Evolutionary conservation across 2,888 invertebrate species (phyloP), one percentile per base, ranked within the genome.

Genomic region (Cheilosia grossa): DNA sequence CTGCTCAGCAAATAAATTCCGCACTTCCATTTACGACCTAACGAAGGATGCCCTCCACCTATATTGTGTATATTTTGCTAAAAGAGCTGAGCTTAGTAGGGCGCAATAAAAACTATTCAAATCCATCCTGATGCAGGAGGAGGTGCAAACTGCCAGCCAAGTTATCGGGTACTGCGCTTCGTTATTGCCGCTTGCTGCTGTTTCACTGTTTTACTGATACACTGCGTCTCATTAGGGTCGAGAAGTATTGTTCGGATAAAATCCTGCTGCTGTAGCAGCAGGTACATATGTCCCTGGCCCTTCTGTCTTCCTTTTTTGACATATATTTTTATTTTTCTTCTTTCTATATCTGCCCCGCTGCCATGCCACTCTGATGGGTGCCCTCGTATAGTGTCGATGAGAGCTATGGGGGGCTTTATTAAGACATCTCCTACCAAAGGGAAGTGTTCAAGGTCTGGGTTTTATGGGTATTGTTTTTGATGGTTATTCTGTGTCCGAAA

Each of bases 101-200:
- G 51, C 17, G 30, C 44, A 63, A 47, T n/a, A 63, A 81, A 74
- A 74, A 81, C 73, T 74, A 79, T 79, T 69, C 53, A 44, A 69
- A 64, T 37, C 15, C 53, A 74, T 83, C 53, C 69, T 66, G 58
- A 47, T 53, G 51, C 74, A 74, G 74, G 66, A 79, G 74, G 79
- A 58, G 73, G 78, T 79, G 78, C 64, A 73, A 75, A 82, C 70
- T 70, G 40, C 44, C n/a, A 30, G 40, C 19, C 10, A 72, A 79
- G 69, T 74, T 59, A 75, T 83, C 74, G 79, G 83, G 64, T 83
- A 69, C 83, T 56, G 49, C 58, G 56, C 69, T 79, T 79, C 78
- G 82, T 83, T 83, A 83, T 83, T 74, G 74, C 56, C 59, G 69
- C 69, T 83, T 70, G 79, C 79, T 83, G 83, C 79, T 74, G 83